Evolutionary conservation across 2,113 vertebrate genomes (phyloP).

Genomic region (Argyrosomus japonicus): DNA sequence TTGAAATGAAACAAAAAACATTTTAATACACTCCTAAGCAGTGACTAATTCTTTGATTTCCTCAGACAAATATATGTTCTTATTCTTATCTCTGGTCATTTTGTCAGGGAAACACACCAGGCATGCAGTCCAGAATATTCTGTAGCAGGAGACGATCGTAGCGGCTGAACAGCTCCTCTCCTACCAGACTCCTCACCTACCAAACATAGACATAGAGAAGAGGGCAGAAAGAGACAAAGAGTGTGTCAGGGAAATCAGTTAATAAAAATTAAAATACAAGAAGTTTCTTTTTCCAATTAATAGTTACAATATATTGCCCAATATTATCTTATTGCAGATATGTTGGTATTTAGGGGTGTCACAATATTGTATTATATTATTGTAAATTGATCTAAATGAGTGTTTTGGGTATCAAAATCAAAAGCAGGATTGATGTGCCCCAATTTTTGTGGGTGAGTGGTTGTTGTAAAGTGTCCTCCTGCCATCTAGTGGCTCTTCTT

Average conservation of each 20-base stretch:
- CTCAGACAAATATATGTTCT: background rate
- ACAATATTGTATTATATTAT: too few relatives aligned
- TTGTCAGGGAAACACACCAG: constrained; percentile 66
- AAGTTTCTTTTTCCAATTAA: background rate
- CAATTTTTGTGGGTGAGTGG: too few relatives aligned
- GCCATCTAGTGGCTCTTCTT: too few relatives aligned
- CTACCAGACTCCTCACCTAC: constrained; percentile 90
- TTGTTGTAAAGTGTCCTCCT: too few relatives aligned
- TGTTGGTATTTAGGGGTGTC: too few relatives aligned
- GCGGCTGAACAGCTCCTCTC: constrained; percentile 88
- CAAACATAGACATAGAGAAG: background rate
- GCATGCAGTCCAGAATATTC: constrained; percentile 90
- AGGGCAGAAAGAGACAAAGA: background rate
- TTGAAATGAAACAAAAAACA: too few relatives aligned
- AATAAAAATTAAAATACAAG: background rate
- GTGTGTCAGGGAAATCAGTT: background rate
- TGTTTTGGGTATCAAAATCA: too few relatives aligned
- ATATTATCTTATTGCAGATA: too few relatives aligned
- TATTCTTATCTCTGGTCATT: background rate
- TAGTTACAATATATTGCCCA: too few relatives aligned
- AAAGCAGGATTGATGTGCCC: too few relatives aligned
- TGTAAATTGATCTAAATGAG: too few relatives aligned
- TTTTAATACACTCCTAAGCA: background rate
- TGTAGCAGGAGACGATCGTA: constrained; percentile 93
- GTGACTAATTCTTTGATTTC: background rate